These are phyloP conservation scores for Lathamus discolor DNA, from an alignment of 2,113 vertebrate species.

Conservation along the genomic window DNA sequence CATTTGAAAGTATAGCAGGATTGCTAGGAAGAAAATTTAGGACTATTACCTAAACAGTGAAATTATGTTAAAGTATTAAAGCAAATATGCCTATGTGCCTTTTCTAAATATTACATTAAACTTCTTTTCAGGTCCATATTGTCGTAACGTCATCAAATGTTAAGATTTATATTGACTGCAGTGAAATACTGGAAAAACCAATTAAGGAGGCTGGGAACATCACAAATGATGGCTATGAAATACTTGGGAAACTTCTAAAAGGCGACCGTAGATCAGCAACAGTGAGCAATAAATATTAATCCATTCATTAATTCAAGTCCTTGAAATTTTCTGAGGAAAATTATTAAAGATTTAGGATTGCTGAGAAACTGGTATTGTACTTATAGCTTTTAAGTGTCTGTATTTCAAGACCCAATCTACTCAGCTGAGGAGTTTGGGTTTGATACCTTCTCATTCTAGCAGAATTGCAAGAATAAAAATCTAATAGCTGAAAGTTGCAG, in stretches of 20 bases:
- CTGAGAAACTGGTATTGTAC: background rate
- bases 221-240: slow-evolving; percentile 91
- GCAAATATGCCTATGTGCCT: background rate
- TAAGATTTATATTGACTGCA: slow-evolving; percentile 92
- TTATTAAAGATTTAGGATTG: background rate
- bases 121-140: slow-evolving; percentile 86
- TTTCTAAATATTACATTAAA: background rate
- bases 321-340: background rate
- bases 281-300: slow-evolving; percentile 77
- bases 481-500: background rate
- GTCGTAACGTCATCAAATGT: slow-evolving; percentile 88
- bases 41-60: background rate
- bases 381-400: background rate
- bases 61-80: background rate
- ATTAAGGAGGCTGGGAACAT: slow-evolving; percentile 89
- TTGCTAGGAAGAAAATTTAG: background rate
- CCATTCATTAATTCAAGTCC: background rate
- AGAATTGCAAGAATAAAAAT: background rate
- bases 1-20: background rate
- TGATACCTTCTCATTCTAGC: background rate
- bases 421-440: background rate
- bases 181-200: slow-evolving; percentile 86
- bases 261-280: slow-evolving; percentile 87
- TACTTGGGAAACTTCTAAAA: slow-evolving; percentile 91
- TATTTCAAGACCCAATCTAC: background rate